phyloP scores from a whole-genome alignment of 1,140 invertebrate species.

The Mizuhopecten yessoensis region DNA sequence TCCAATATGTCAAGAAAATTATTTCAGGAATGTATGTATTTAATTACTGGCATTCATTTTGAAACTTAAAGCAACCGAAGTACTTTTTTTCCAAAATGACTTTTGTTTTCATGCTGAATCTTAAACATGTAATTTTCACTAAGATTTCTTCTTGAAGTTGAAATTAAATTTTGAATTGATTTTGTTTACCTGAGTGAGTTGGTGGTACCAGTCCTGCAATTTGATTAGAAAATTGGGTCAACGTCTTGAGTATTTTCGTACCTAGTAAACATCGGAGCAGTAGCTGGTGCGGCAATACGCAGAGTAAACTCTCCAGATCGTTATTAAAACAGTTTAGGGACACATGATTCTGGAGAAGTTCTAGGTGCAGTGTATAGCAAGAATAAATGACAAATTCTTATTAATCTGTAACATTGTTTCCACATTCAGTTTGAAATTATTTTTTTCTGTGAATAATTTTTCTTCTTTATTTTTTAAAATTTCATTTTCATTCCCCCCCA shows the following conservation, averaged over 20 bases:
- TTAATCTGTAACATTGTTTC: not conserved
- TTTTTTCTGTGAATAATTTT: too few species aligned
- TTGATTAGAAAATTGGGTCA: slow-evolving; percentile 10
- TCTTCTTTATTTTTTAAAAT: too few species aligned
- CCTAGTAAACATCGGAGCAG: not conserved
- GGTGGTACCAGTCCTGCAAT: slow-evolving; percentile 57
- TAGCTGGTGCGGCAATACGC: not conserved
- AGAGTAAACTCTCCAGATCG: not conserved
- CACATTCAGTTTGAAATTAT: too few species aligned
- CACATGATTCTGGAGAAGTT: not conserved
- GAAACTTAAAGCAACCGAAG: not conserved
- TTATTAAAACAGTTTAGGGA: not conserved
- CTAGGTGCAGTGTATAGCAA: not conserved
- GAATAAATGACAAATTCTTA: not conserved
- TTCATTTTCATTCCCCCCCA: too few species aligned
- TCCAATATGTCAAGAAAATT: not conserved
- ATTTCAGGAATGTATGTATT: too few species aligned
- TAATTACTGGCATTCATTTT: not conserved
- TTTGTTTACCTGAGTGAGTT: slow-evolving; percentile 55
- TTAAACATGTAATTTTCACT: not conserved
- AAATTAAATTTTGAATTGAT: not conserved
- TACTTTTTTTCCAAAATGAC: not conserved
- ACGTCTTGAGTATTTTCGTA: not conserved
- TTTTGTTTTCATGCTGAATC: not conserved
- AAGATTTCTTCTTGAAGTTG: not conserved